These are phyloP conservation scores for Entelurus aequoreus DNA, from an alignment of 2,113 vertebrate species.

Conservation along the genomic window DNA sequence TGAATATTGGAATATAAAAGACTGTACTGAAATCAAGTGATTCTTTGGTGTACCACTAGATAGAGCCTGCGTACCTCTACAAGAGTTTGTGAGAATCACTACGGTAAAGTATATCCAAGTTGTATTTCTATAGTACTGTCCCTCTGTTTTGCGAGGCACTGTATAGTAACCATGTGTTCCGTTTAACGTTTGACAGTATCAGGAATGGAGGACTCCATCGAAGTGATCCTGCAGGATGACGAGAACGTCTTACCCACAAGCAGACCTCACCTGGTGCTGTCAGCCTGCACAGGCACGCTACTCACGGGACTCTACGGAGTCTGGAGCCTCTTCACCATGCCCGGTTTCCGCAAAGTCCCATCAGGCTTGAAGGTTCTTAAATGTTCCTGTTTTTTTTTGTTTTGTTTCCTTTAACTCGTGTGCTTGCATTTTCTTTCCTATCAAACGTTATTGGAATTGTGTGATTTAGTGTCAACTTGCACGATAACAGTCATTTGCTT, in stretches of 20 bases:
- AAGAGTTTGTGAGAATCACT: no score
- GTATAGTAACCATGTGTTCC: background rate
- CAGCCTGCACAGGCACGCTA: slow-evolving; percentile 43
- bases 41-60: no score
- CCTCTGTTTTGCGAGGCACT: no score
- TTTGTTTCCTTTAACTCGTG: background rate
- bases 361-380: slow-evolving; percentile 60
- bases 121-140: no score
- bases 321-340: slow-evolving; percentile 68
- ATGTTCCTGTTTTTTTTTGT: background rate
- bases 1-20: no score
- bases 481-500: slow-evolving; percentile 43
- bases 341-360: slow-evolving; percentile 68
- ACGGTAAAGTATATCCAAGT: no score
- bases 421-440: slow-evolving; percentile 16
- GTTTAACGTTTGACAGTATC: background rate
- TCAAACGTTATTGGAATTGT: background rate
- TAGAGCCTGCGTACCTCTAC: no score
- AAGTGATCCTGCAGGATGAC: slow-evolving; percentile 63
- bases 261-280: slow-evolving; percentile 35
- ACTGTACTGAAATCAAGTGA: no score
- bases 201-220: slow-evolving; percentile 71
- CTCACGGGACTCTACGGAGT: slow-evolving; percentile 62
- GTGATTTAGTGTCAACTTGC: slow-evolving; percentile 15
- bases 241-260: slow-evolving; percentile 8